Base-by-base conservation (phyloP, 2,888 invertebrate genomes). In the Ornithoptera priamus region DNA sequence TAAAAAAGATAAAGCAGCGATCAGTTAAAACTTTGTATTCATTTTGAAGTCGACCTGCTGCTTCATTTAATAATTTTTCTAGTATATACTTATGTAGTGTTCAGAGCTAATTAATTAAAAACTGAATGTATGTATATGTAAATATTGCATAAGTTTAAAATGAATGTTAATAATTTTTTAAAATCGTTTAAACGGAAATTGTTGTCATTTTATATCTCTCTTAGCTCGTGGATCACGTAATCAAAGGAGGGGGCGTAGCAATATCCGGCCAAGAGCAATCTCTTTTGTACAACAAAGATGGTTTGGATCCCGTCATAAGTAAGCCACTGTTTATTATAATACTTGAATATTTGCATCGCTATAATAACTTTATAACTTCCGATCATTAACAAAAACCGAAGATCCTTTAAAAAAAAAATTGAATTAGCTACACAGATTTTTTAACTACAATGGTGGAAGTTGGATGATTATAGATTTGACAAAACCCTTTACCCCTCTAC, bases 181-280 rank as follows among this genome's bases (percentile, higher is more conserved):
- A 22, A 22, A 30, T 30, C 5, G 30, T 30, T 30, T 30, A 30
- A 30, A 30, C 30, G 4, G 18, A 53, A 53, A 53, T 58, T 22
- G 1, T 58, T 58, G 2, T 8, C 1, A 8, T 20, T 6, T 20
- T 36, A 5, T 17, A 58, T 72, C 56, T 70, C 61, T 89, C 90
- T 57, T 87, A 97, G 97, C 90, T 97, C 76, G 96, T 97, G 6
- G 96, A 96, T 0, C 95, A 96, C 81, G 90, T 94, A 39, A 95
- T 97, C 77, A 95, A 96, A 77, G 94, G 96, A 17, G 95, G 96
- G 64, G 97, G 97, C 64, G 89, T 95, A 50, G 94, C 96, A 0
- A 94, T 96, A 72, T 95, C 95, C 6, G 97, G 97, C 0, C 96
- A 96, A 83, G 95, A 95, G 72, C 95, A 96, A 78, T 93, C 94